Evolutionary conservation across 1,140 invertebrate genomes (phyloP), one percentile per base, ranked within the genome.

Genomic region (Aricia agestis): DNA sequence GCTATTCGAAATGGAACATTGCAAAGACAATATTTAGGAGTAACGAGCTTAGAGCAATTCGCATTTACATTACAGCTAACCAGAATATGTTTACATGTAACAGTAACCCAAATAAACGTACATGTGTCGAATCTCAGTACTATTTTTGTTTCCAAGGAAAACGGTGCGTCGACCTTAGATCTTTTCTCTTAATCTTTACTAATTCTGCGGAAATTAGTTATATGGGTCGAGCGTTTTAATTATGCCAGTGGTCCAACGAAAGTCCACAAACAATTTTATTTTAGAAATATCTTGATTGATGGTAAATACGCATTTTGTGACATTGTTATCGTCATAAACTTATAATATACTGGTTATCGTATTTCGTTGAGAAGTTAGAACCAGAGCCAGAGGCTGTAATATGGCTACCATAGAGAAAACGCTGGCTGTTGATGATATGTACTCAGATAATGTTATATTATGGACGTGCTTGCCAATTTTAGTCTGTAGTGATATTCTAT

Each of bases 21-120:
- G 36, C 36, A 36, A 36, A 36, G 36, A 36, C 36, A 36, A 36
- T 7, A 7, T 36, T 1, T 36, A 36, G 9, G 36, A 36, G 36
- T 36, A 36, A 36, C 25, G 25, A 25, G 25, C 25, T 25, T 61
- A 15, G 32, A 19, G 36, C 32, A 45, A 7, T 19, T 31, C 31
- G 63, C 66, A 58, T 5, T 68, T 36, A 57, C 63, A 68, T 61
- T 67, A 63, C 25, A 17, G 17, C 25, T 9, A 63, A 52, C 11
- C 18, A 18, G 18, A 69, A 73, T 61, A 72, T 73, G 67, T 72
- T 81, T 77, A 81, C 78, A 74, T 72, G 79, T 79, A 78, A 80
- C 73, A 67, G 77, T 83, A 82, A 81, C 81, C 82, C 68, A 82
- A 80, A 85, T 82, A 80, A 78, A 84, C 76, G 32, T 73, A 76